Evolutionary conservation across 1,140 invertebrate species (phyloP), one percentile per base, ranked within the genome.

Genomic region (Lasioglossum albipes): DNA sequence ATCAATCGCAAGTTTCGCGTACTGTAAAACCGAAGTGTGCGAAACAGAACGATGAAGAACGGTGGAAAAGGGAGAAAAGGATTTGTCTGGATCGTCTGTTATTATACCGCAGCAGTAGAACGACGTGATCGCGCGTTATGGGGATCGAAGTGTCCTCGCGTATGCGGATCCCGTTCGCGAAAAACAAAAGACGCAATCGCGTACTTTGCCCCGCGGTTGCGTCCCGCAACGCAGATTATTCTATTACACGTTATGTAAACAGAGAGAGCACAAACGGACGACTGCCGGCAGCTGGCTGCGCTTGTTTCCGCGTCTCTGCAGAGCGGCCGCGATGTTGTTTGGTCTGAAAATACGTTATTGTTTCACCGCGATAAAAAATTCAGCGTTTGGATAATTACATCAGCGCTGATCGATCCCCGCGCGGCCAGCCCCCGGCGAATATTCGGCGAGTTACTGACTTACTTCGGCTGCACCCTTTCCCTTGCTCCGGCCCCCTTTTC

Each of bases 301-400:
- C 27, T 27, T 27, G 83, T 65, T 81, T 84, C 86, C 52, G 59
- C 68, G 71, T 68, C 68, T 83, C 59, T 78, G 73, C 81, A 49
- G 45, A 10, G 45, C 13, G 52, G 13, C 52, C 13, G 2, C 52
- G 88, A 87, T 88, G 84, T 87, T 92, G 91, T 92, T 92, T 92
- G 89, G 86, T 91, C 87, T 91, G 91, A 92, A 92, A 92, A 92
- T 92, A 91, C 90, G 82, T 89, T 90, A 91, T 92, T 92, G 91
- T 92, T 92, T 91, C 90, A 89, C 81, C 78, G 83, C 78, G 88
- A 91, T 92, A 91, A 92, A 92, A 91, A 92, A 92, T 92, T 92
- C 91, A 92, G 83, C 91, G 90, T 86, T 85, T 84, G 89, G 90
- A 88, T 92, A 92, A 92, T 92, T 92, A 91, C 91, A 91, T 91